Conservation (phyloP, 2,113 vertebrate genomes). For the Nothocercus julius region DNA sequence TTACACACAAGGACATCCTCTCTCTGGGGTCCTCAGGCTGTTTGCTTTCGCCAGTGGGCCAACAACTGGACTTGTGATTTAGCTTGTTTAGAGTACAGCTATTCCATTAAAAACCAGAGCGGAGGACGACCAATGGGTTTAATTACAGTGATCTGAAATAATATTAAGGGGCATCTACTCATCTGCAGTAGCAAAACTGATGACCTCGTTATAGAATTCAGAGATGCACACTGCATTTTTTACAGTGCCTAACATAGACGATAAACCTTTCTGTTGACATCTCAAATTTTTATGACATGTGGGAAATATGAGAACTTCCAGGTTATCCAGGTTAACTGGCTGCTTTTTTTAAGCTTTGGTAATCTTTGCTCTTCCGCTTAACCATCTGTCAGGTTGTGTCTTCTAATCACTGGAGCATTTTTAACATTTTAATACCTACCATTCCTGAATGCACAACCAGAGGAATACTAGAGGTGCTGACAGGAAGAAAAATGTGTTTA, state of each 20-base stretch:
- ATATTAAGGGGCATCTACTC: not conserved
- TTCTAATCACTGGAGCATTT: not conserved
- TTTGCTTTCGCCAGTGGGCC: not conserved
- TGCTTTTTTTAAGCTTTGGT: not conserved
- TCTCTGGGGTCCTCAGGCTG: not conserved
- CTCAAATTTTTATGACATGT: not conserved
- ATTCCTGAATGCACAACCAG: not conserved
- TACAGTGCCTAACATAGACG: not conserved
- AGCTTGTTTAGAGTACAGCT: not conserved
- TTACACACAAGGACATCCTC: not conserved
- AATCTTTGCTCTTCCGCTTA: not conserved
- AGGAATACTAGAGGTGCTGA: not conserved
- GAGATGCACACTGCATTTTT: not conserved
- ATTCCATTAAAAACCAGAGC: not conserved
- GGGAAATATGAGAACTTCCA: not conserved
- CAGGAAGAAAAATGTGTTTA: not conserved
- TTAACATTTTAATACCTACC: not conserved
- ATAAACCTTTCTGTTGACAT: not conserved
- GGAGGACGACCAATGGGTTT: not conserved
- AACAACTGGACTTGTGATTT: not conserved
- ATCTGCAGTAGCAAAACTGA: not conserved
- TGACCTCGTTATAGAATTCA: not conserved
- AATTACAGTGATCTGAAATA: accelerated
- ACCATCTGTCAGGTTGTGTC: accelerated
- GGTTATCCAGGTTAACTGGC: not conserved